Percentiles rank a stretch among this genome's conserved stretches.
Evolutionary conservation across 2,113 vertebrate genomes (phyloP).

Genomic region (Gallinago media): DNA sequence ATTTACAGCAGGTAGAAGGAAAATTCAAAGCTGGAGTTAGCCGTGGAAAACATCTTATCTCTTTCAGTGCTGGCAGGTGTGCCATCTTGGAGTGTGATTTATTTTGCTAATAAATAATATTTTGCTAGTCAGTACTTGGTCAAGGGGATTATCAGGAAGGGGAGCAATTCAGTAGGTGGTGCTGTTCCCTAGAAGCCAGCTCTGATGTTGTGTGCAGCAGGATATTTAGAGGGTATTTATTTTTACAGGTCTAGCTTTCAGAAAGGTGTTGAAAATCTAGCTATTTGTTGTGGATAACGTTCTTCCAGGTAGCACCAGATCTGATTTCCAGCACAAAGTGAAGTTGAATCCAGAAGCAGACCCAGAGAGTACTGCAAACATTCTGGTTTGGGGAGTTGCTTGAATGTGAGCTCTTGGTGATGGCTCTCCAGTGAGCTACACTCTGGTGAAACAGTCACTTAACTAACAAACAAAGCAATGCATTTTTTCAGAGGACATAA

Average conservation of each 20-base stretch:
- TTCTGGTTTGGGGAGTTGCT: neutral
- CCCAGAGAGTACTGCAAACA: neutral
- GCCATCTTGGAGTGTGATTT: neutral
- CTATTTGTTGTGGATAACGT: neutral
- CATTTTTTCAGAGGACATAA: neutral
- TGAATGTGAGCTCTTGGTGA: neutral
- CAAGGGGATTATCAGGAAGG: neutral
- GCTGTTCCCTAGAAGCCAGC: slow-evolving; percentile 21
- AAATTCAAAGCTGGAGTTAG: neutral
- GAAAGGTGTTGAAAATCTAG: neutral
- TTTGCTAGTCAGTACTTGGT: neutral
- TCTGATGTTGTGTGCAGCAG: neutral
- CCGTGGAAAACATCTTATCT: neutral
- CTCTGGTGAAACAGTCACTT: neutral
- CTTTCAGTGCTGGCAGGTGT: neutral
- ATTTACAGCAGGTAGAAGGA: slow-evolving; percentile 14
- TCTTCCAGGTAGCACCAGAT: neutral
- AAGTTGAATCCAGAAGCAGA: neutral
- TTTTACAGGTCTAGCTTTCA: neutral
- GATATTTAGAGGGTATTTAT: neutral
- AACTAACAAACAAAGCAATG: neutral
- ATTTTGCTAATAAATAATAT: neutral
- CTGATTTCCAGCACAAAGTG: neutral
- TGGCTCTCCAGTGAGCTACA: neutral
- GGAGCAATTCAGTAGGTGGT: neutral